Evolutionary conservation across 53 echinoderm and acorn worm genomes (phyloP), one percentile per base, ranked within the genome.

Genomic region (Crossaster papposus): DNA sequence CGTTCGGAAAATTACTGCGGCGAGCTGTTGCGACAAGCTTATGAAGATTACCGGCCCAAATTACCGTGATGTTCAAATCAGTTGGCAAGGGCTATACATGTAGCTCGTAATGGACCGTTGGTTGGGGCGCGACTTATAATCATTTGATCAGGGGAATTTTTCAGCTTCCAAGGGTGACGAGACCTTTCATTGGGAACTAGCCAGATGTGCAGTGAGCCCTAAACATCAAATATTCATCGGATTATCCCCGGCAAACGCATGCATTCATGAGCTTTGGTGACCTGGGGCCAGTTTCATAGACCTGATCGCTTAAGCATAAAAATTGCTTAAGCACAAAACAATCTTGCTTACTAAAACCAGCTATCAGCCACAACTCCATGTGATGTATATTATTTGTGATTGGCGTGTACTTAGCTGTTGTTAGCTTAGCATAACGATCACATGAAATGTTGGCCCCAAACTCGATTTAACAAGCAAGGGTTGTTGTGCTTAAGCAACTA

Each of bases 121-220:
- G 68, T 68, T 11, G 58, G 24, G n/a, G 22, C 5, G 24, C 68
- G 5, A 20, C 26, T n/a, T 23, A 68, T n/a, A n/a, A n/a, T n/a
- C n/a, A n/a, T n/a, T n/a, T n/a, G n/a, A 68, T 26, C 28, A 28
- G 68, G 68, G 28, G 18, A 62, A 62, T 3, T 17, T 62, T 62
- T 18, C 17, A 20, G 68, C 68, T 68, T 24, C 3, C 17, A 10
- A 68, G 28, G 68, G 68, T 68, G 68, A 10, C 68, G 28, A 11
- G 68, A 68, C 68, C 68, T 20, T 26, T 68, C 68, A 68, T 26
- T 74, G 75, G 36, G 75, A 74, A 36, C 75, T 36, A 18, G 75
- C 75, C 75, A 74, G 75, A 74, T 74, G 75, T 4, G 75, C 72
- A 74, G 36, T 35, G 36, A 74, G 75, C 36, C 75, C 20, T 32